Evolutionary conservation across 2,797 vertebrate genomes (phyloP), one percentile per base, ranked within the genome.

Genomic region (Tokudaia muenninki): DNA sequence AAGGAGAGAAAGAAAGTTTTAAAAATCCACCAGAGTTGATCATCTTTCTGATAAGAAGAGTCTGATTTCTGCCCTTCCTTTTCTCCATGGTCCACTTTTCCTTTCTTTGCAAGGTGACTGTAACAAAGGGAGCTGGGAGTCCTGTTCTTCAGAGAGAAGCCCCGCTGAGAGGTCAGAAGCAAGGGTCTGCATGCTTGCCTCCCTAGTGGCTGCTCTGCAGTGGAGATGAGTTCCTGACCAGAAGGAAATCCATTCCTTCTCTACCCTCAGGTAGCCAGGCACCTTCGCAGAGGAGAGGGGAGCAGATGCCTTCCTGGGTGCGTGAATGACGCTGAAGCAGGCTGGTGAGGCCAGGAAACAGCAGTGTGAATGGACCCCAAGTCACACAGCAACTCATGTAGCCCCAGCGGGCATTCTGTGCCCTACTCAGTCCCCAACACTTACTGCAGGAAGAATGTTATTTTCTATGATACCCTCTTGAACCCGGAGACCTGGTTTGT

Each of bases 1-100:
- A 70, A 91, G 94, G 90, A 87, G 21, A 97, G 94, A 29, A 97
- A 94, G 77, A 8, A 90, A 81, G n/a, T 92, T 10, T 37, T 0
- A 1, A 5, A 50, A 91, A 70, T 44, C 92, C 26, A 47, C 67
- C 34, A 59, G 94, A 77, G 79, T 21, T 84, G 50, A 97, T 77
- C 67, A 70, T 94, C 75, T 61, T 0, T 0, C 79, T 90, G 11
- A 21, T 0, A 78, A 94, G 87, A 87, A 77, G 92, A 74, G 91
- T 34, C 89, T 93, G 67, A 16, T 55, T 90, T 90, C 90, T 87
- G 70, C 57, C 84, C 91, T 94, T 92, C 82, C 37, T 41, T 94
- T 86, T 86, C 79, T 52, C 1, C 14, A 37, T 10, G 65, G 79
- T 55, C 24, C 41, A 63, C 21, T 34, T n/a, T 41, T 21, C 81